Conservation (phyloP, 2,113 vertebrate genomes). For the Pan troglodytes region DNA sequence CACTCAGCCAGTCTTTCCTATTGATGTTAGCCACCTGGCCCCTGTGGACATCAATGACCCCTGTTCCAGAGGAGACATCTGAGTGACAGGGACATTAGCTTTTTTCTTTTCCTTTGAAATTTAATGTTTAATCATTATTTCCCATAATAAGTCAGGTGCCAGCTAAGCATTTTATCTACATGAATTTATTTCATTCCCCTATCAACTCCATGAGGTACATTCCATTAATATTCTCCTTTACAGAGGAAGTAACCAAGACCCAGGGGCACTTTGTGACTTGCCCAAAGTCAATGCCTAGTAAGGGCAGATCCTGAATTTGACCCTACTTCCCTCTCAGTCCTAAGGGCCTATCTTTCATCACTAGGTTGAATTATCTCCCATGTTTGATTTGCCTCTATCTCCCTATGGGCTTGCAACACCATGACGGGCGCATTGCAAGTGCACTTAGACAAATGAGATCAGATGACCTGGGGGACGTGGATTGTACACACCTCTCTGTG, state of each 20-base stretch:
- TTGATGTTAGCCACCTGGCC: too few species aligned
- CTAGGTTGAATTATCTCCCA: neutral
- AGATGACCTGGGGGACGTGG: accelerated
- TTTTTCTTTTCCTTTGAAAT: neutral
- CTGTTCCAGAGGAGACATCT: neutral
- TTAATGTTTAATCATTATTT: conserved; percentile 13
- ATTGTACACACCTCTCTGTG: neutral
- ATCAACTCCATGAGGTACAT: neutral
- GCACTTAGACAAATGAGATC: neutral
- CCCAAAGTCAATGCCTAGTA: neutral
- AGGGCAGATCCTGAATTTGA: neutral
- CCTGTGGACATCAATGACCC: neutral
- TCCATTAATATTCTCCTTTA: neutral
- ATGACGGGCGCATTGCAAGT: neutral
- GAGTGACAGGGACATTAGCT: neutral
- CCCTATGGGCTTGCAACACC: too few species aligned
- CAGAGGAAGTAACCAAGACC: neutral
- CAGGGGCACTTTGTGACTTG: neutral
- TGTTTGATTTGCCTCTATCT: neutral
- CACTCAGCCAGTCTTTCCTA: neutral
- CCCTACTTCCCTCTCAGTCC: neutral
- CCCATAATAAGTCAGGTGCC: neutral
- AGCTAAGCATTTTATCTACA: neutral
- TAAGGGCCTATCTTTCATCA: neutral
- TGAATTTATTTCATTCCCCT: conserved; percentile 11